phyloP scores from a whole-genome alignment of 2,888 invertebrate species.

The Neoascia interrupta region DNA sequence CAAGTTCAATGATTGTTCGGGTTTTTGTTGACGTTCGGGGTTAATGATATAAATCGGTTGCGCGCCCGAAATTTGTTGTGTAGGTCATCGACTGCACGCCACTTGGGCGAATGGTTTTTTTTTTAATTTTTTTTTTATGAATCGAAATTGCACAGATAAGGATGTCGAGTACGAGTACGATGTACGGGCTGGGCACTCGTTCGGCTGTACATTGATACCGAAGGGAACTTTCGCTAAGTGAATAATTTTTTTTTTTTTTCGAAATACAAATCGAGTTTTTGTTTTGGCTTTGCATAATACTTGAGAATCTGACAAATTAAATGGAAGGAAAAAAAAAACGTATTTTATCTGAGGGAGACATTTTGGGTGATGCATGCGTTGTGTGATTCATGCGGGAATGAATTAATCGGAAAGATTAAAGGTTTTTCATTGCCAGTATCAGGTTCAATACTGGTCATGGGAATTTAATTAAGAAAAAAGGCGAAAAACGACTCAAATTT shows the following conservation, averaged over 20 bases:
- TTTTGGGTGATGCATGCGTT: background rate
- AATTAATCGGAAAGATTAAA: background rate
- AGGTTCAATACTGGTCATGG: conserved; percentile 22
- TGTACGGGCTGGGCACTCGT: too few relatives aligned
- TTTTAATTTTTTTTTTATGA: conserved; percentile 15
- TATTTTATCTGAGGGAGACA: background rate
- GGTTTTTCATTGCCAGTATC: background rate
- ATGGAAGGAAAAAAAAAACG: too few relatives aligned
- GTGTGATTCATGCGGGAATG: conserved; percentile 6
- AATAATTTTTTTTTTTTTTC: background rate
- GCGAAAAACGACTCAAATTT: too few relatives aligned
- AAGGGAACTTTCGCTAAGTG: conserved; percentile 27
- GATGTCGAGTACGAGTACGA: too few relatives aligned
- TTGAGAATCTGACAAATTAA: background rate
- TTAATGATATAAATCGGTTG: conserved; percentile 59
- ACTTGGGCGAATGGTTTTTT: too few relatives aligned
- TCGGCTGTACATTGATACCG: too few relatives aligned
- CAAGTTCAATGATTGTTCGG: conserved; percentile 62
- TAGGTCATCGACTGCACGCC: conserved; percentile 60
- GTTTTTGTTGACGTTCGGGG: conserved; percentile 52
- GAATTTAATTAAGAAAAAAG: background rate
- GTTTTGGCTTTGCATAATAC: conserved; percentile 25
- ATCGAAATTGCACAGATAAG: conserved; percentile 45
- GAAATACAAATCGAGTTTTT: background rate
- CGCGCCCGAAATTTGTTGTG: conserved; percentile 58